phyloP scores from a whole-genome alignment of 2,888 invertebrate species.

The Eupithecia subfuscata region DNA sequence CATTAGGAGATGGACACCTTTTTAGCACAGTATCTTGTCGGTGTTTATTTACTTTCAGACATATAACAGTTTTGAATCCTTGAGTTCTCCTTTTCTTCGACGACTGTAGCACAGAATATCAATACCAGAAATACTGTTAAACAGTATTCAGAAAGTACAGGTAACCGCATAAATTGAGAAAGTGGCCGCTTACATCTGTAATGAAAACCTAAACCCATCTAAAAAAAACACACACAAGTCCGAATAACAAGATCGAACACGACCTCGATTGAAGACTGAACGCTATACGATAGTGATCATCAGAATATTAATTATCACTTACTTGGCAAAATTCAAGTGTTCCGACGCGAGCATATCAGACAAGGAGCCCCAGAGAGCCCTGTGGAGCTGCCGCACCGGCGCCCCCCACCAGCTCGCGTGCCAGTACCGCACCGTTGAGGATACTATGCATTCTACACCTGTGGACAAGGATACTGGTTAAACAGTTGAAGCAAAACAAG shows the following conservation, averaged over 20 bases:
- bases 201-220: too few species aligned
- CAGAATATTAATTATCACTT: constrained; percentile 40
- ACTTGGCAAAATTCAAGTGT: constrained; percentile 71
- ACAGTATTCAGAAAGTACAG: too few species aligned
- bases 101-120: neutral
- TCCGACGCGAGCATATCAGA: constrained; percentile 86
- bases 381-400: constrained; percentile 89
- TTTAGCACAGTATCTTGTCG: too few species aligned
- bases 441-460: constrained; percentile 90
- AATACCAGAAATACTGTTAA: neutral
- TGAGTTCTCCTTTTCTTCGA: too few species aligned
- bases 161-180: too few species aligned
- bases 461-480: constrained; percentile 54
- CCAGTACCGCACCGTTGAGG: constrained; percentile 90
- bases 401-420: constrained; percentile 91
- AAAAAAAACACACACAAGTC: neutral
- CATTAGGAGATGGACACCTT: too few species aligned
- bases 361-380: constrained; percentile 89
- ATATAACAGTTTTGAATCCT: too few species aligned
- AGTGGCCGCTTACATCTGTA: too few species aligned
- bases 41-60: neutral
- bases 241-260: too few species aligned
- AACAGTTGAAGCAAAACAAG: neutral
- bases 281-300: neutral
- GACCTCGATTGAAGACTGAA: too few species aligned